These are phyloP conservation scores for Brachionus koreanus DNA, from an alignment of 1,140 invertebrate species.

Conservation along the genomic window DNA sequence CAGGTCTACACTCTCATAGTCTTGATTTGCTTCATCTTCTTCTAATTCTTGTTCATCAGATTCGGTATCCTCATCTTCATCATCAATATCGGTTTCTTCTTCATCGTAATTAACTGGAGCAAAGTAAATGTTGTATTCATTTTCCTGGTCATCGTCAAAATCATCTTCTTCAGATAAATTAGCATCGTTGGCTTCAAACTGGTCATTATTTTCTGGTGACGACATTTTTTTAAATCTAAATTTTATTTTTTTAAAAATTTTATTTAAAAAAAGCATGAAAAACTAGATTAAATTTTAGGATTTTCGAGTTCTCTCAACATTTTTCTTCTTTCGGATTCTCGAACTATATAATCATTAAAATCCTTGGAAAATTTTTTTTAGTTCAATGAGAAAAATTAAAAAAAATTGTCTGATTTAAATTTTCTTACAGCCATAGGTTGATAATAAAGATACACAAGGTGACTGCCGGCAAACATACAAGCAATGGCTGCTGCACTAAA, in stretches of 20 bases:
- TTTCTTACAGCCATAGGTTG: constrained; percentile 42
- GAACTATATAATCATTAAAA: constrained; percentile 8
- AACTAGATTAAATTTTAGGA: constrained; percentile 6
- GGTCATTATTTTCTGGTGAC: not conserved
- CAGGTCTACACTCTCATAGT: not conserved
- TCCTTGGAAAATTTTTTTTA: not conserved
- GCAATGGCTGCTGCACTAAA: constrained; percentile 28
- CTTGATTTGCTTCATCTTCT: not conserved
- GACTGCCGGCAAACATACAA: constrained; percentile 28
- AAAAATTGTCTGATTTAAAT: not conserved
- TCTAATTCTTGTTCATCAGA: not conserved
- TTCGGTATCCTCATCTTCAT: not conserved
- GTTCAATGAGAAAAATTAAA: not conserved
- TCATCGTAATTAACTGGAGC: not conserved
- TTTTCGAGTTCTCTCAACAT: not conserved
- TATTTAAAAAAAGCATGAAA: not conserved
- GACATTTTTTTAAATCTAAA: constrained; percentile 32
- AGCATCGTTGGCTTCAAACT: not conserved
- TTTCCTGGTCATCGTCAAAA: not conserved
- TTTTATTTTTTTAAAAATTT: not conserved
- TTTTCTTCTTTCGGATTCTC: constrained; percentile 24
- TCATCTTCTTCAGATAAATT: not conserved
- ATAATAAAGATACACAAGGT: constrained; percentile 16
- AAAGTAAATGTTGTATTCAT: constrained; percentile 20
- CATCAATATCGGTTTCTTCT: not conserved